phyloP scores from a whole-genome alignment of 2,888 invertebrate genomes.

The Trachelus stipa region DNA sequence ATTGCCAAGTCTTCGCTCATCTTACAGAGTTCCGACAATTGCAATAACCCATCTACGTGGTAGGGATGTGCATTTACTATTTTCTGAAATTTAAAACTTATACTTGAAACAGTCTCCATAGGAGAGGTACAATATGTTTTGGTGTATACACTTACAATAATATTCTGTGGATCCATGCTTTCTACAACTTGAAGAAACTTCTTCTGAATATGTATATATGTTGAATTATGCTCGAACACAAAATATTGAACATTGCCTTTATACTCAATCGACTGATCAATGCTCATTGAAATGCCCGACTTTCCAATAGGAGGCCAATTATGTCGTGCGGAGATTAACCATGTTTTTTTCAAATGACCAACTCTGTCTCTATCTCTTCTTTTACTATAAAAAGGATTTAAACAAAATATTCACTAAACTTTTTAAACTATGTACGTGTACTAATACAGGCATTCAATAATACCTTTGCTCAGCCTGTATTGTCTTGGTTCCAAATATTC shows the following conservation, averaged over 20 bases:
- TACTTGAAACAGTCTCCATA: neutral
- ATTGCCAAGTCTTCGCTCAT: slow-evolving; percentile 83
- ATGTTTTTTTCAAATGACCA: slow-evolving; percentile 73
- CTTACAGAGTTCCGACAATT: slow-evolving; percentile 83
- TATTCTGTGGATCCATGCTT: slow-evolving; percentile 81
- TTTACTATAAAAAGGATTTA: slow-evolving; percentile 63
- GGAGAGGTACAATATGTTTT: too few species aligned
- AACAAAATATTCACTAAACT: too few species aligned
- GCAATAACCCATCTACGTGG: slow-evolving; percentile 84
- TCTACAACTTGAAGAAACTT: slow-evolving; percentile 84
- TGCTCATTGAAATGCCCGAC: slow-evolving; percentile 79
- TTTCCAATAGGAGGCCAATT: slow-evolving; percentile 79
- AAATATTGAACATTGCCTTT: slow-evolving; percentile 73
- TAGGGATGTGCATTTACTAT: slow-evolving; percentile 81
- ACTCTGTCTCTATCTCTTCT: slow-evolving; percentile 71
- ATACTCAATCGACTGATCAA: slow-evolving; percentile 66
- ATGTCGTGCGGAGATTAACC: slow-evolving; percentile 78
- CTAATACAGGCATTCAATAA: too few species aligned
- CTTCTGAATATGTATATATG: slow-evolving; percentile 80
- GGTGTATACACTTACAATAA: slow-evolving; percentile 70
- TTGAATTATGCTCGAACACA: slow-evolving; percentile 78
- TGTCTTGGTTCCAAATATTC: slow-evolving; percentile 84
- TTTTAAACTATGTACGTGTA: too few species aligned
- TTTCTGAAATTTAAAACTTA: slow-evolving; percentile 63
- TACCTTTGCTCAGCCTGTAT: slow-evolving; percentile 75